These are phyloP conservation scores for Geococcyx californianus DNA, from an alignment of 2,113 vertebrate genomes.

Conservation along the genomic window DNA sequence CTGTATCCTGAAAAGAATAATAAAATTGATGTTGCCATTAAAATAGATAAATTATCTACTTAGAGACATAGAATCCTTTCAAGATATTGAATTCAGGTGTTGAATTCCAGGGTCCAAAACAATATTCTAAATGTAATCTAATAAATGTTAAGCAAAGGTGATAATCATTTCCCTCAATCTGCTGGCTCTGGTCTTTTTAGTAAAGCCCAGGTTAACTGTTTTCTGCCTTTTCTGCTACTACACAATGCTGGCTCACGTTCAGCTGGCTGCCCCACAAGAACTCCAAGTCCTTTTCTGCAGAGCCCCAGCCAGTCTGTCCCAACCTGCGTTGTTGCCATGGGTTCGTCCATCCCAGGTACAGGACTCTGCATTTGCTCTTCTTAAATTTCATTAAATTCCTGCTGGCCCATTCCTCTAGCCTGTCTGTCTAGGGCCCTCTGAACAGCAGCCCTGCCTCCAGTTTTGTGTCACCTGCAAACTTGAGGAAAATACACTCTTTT, in stretches of 20 bases:
- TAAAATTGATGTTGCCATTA: background rate
- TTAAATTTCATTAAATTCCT: background rate
- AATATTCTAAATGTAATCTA: background rate
- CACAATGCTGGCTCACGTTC: background rate
- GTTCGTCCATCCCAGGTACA: background rate
- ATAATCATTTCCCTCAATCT: background rate
- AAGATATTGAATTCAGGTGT: background rate
- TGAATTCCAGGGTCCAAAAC: background rate
- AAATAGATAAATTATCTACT: background rate
- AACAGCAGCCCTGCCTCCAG: background rate
- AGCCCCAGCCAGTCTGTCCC: background rate
- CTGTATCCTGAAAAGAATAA: conserved; percentile 2
- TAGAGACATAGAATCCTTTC: background rate
- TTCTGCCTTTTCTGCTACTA: background rate
- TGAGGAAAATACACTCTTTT: background rate
- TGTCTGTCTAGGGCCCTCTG: background rate
- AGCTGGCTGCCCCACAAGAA: background rate
- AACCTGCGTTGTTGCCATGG: background rate
- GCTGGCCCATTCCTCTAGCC: background rate
- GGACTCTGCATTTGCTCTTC: background rate
- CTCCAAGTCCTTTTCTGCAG: background rate
- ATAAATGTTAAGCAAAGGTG: background rate
- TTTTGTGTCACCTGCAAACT: background rate
- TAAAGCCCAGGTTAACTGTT: background rate
- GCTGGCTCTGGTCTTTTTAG: background rate